Evolutionary conservation across 2,113 vertebrate species (phyloP).

Genomic region (Passer domesticus): DNA sequence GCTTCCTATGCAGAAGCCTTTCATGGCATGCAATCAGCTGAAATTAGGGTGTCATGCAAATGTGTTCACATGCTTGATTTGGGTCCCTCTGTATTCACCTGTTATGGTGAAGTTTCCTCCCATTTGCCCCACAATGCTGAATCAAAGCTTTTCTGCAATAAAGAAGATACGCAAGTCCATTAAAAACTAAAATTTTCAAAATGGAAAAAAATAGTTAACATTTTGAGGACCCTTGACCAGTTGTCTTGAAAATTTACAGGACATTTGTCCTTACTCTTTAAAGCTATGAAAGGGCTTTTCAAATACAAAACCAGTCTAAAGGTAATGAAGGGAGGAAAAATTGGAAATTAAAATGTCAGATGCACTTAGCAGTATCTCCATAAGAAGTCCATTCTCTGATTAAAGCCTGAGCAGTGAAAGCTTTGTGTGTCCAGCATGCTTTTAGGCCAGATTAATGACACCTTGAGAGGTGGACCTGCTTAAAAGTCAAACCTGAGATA

Average conservation of each 20-base stretch:
- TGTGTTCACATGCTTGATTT: background rate
- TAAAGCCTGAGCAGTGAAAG: background rate
- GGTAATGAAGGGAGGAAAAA: background rate
- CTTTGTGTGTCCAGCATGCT: background rate
- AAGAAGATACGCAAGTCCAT: background rate
- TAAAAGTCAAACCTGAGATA: background rate
- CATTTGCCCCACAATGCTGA: background rate
- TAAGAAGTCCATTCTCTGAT: constrained; percentile 6
- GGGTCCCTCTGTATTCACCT: background rate
- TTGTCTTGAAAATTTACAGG: background rate
- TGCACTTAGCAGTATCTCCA: background rate
- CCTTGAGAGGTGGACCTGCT: background rate
- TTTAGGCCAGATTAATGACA: constrained; percentile 38
- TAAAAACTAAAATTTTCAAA: background rate
- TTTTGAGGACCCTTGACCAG: background rate
- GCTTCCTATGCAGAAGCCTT: background rate
- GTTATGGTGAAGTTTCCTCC: background rate
- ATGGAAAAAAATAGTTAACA: background rate
- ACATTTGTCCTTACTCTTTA: background rate
- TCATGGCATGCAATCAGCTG: background rate
- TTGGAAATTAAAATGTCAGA: background rate
- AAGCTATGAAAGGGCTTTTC: background rate
- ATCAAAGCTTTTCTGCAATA: background rate
- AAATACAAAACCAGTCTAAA: background rate
- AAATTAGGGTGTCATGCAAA: background rate